These are phyloP conservation scores for Neodiprion fabricii DNA, from an alignment of 1,140 invertebrate genomes.

Conservation along the genomic window DNA sequence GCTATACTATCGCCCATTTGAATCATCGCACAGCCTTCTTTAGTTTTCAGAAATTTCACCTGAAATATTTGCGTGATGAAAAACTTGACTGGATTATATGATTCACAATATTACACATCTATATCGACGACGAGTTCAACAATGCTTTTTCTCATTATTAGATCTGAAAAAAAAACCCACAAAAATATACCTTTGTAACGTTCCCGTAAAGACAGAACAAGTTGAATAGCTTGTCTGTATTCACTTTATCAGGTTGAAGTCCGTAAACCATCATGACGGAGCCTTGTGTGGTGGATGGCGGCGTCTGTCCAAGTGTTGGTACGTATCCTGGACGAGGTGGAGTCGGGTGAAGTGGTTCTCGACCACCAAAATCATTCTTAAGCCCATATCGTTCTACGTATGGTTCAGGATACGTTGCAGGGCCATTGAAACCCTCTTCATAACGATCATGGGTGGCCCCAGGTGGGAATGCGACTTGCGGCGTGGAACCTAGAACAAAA, in stretches of 20 bases:
- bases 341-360: conserved; percentile 60
- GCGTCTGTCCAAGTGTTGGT: conserved; percentile 57
- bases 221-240: conserved; percentile 98
- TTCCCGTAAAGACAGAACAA: conserved; percentile 98
- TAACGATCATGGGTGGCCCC: conserved; percentile 59
- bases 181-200: conserved; percentile 87
- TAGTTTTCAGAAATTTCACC: conserved; percentile 98
- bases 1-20: conserved; percentile 97
- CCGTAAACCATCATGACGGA: conserved; percentile 99
- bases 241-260: conserved; percentile 90
- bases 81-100: conserved; percentile 10
- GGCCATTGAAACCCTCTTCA: conserved; percentile 62
- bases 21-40: conserved; percentile 99
- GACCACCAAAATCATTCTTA: conserved; percentile 57
- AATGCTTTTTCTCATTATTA: conserved; percentile 13
- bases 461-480: conserved; percentile 53
- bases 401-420: conserved; percentile 59
- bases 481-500: conserved; percentile 46
- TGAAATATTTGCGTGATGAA: conserved; percentile 58
- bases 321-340: conserved; percentile 59
- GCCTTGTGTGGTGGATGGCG: conserved; percentile 67
- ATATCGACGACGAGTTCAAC: conserved; percentile 11
- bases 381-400: conserved; percentile 62
- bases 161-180: conserved; percentile 12
- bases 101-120: conserved; percentile 6